Evolutionary conservation across 2,113 vertebrate genomes (phyloP), one percentile per base, ranked within the genome.

Genomic region (Mustela lutreola): DNA sequence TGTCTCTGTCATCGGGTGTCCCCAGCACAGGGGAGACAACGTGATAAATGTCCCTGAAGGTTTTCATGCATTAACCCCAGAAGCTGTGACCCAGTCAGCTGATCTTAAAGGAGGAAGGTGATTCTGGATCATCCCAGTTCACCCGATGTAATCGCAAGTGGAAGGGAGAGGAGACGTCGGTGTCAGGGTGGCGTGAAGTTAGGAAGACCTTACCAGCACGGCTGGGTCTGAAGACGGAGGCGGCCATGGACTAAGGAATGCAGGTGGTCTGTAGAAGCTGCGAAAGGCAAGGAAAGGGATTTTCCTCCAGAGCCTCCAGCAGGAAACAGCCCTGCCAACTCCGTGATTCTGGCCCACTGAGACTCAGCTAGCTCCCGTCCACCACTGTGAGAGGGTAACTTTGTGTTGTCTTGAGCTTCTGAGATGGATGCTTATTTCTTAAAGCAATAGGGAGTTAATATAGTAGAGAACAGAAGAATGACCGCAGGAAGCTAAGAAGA

Each of bases 1-100:
- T 2, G 45, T 5, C 45, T 87, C 6, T 89, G 62, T 11, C 45
- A 9, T 33, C 36, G 9, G 85, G 12, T 28, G 3, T 7, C 70
- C 21, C 11, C 78, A 45, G 42, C 26, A 19, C 22, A n/a, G 42
- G 10, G n/a, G 7, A 0, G 4, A 39, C 0, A 11, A 76, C 0
- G 12, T 3, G 87, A 70, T 8, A 10, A 11, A 9, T 8, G 31
- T 16, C 63, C n/a, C 28, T 22, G 36, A 42, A 18, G 60, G 78
- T 7, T 15, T 21, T 58, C 60, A 33, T 3, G 36, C 2, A 9
- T 28, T 9, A 45, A 5, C 5, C 24, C 18, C 45, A 58, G 53
- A 73, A 58, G n/a, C 56, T 71, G 91, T 36, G 65, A 22, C 12
- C 33, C 18, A 16, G 33, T 48, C 18, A 48, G 62, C 31, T 56